Base-by-base conservation (phyloP, 1,140 invertebrate genomes). In the Brachionus manjavacas region DNA sequence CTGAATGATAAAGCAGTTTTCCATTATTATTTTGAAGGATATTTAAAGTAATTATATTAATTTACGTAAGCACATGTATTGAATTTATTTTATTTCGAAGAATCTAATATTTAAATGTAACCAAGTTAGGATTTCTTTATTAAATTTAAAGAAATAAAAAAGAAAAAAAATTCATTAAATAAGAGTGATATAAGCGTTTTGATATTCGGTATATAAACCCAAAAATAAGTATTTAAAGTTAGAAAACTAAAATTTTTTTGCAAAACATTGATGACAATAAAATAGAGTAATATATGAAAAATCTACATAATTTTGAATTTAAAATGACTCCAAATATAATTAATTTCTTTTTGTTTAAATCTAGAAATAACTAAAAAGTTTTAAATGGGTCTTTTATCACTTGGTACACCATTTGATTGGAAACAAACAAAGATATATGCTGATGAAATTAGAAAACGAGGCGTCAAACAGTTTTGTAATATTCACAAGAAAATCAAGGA, bases 341-440 rank as follows among this genome's bases (percentile, higher is more conserved):
- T 35, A 35, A 35, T 35, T 35, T 35, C 7, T 35, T 35, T 35
- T 35, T 35, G 1, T 35, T 7, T 7, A 35, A 35, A 35, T 35
- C 31, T 35, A 66, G 16, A 66, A 66, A 66, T 2, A 25, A 28
- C 14, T 35, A 74, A 11, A 74, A 3, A 39, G 14, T n/a, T 14
- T 55, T 23, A 8, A 7, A 99, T 99, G 97, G 97, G 97, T 87
- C 91, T 99, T 79, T 90, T 99, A 85, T 92, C 94, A 41, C 95
- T 97, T 92, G 98, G 98, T 80, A 95, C 93, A 87, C 97, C 98
- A 43, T 91, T 99, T 11, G 91, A 91, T 76, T 99, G 98, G 97
- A 93, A 95, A 87, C 96, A 99, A 89, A 99, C 96, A 0, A 95
- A 97, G 89, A 93, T 93, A 68, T 89, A 95, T 81, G 92, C 95